phyloP scores from a whole-genome alignment of 2,113 vertebrate species.

The Megalops atlanticus region DNA sequence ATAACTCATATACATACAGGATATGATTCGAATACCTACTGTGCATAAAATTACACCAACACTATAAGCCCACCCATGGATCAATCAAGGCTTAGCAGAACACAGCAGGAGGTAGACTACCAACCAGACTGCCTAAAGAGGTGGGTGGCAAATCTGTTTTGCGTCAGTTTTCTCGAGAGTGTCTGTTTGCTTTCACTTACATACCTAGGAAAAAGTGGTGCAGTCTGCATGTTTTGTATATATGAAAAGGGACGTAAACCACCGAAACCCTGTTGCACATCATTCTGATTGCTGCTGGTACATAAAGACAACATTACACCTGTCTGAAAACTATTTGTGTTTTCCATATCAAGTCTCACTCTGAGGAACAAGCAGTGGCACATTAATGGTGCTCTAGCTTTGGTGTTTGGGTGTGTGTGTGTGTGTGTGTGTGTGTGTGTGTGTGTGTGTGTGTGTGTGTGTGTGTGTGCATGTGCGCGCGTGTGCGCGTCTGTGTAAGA shows the following conservation, averaged over 20 bases:
- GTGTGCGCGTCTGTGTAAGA: neutral
- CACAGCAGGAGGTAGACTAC: neutral
- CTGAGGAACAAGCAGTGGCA: too few species aligned
- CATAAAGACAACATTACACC: neutral
- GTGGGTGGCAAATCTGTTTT: too few species aligned
- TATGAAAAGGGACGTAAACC: neutral
- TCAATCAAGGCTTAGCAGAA: neutral
- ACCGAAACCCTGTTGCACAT: neutral
- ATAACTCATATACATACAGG: neutral
- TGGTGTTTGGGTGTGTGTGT: too few species aligned
- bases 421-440: too few species aligned
- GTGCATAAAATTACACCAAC: neutral
- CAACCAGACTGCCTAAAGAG: neutral
- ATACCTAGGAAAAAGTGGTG: neutral
- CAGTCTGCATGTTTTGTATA: neutral
- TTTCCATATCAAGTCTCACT: too few species aligned
- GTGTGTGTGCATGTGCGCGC: neutral
- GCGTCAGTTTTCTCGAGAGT: too few species aligned
- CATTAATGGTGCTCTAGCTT: too few species aligned
- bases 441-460: too few species aligned
- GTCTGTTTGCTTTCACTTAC: neutral
- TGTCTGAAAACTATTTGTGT: too few species aligned
- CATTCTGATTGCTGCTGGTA: neutral
- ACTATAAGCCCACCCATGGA: too few species aligned
- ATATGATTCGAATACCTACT: neutral